phyloP scores from a whole-genome alignment of 2,888 invertebrate species.

The Sycophila texana region DNA sequence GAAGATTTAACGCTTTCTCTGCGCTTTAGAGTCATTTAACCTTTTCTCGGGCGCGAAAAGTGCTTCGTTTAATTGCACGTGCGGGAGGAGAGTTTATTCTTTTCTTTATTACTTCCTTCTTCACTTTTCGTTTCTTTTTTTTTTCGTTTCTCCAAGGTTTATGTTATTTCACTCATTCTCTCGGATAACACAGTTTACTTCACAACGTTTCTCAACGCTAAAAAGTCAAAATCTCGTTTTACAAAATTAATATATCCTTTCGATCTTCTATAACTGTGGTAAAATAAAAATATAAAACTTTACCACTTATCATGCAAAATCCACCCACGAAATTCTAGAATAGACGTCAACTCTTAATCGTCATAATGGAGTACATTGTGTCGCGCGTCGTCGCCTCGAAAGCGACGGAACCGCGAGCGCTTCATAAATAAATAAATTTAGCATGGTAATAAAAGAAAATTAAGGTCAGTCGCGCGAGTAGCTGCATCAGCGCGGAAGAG shows the following conservation, averaged over 20 bases:
- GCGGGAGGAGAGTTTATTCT: slow-evolving; percentile 22
- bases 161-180: no score
- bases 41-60: slow-evolving; percentile 39
- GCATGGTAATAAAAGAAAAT: slow-evolving; percentile 40
- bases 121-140: no score
- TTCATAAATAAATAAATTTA: slow-evolving; percentile 40
- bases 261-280: no score
- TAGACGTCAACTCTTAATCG: not conserved
- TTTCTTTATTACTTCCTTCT: slow-evolving; percentile 30
- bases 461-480: slow-evolving; percentile 32
- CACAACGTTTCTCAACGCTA: no score
- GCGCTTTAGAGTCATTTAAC: slow-evolving; percentile 32
- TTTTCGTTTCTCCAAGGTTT: no score
- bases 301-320: not conserved
- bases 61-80: slow-evolving; percentile 46
- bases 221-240: no score
- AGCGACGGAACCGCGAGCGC: not conserved
- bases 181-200: not conserved
- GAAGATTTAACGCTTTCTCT: slow-evolving; percentile 34
- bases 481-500: not conserved
- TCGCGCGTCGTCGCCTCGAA: not conserved
- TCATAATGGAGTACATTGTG: not conserved
- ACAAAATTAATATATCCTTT: no score
- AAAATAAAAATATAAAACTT: not conserved
- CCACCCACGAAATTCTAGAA: not conserved